Evolutionary conservation across 2,797 vertebrate species (phyloP), one percentile per base, ranked within the genome.

Genomic region (Myotis findleyi): DNA sequence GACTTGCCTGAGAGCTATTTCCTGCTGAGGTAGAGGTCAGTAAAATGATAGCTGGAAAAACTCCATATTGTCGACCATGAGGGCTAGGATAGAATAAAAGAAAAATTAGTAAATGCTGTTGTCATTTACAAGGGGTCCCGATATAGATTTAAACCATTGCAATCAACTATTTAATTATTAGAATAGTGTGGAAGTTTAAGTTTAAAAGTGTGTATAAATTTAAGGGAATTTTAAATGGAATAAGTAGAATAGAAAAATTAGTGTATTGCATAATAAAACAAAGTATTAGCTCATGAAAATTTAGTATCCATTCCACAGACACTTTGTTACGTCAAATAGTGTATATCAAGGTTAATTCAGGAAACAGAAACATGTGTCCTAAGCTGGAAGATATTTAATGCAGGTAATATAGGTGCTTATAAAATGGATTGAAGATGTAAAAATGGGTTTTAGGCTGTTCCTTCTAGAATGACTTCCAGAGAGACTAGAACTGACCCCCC

Each of bases 361-460:
- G 27, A 91, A 95, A 72, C 36, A 93, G 79, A 90, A 86, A 41
- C 21, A 36, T 66, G 14, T 66, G 36, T 90, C 91, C 94, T 82
- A 92, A 95, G 38, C 12, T 71, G 69, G 38, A 86, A 38, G 55
- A 27, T 68, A 93, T 53, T 66, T 72, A 84, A 64, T 84, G 7
- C 20, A 41, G 16, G 7, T 18, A 71, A 88, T 36, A 30, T 62
- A 73, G 5, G 6, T 71, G 17, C 57, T 89, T 89, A 49, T 75
- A 49, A 47, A 91, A 75, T 76, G 75, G 8, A 68, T 16, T 1
- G 30, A 89, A 77, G n/a, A 59, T 33, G 27, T 27, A 49, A 44
- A 47, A 89, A 57, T 66, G 17, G 47, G 38, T 64, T 81, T 38
- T 81, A 71, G 76, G 44, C 57, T 84, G 30, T 49, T 88, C 16